phyloP scores from a whole-genome alignment of 2,888 invertebrate species.

The Chrysodeixis includens region DNA sequence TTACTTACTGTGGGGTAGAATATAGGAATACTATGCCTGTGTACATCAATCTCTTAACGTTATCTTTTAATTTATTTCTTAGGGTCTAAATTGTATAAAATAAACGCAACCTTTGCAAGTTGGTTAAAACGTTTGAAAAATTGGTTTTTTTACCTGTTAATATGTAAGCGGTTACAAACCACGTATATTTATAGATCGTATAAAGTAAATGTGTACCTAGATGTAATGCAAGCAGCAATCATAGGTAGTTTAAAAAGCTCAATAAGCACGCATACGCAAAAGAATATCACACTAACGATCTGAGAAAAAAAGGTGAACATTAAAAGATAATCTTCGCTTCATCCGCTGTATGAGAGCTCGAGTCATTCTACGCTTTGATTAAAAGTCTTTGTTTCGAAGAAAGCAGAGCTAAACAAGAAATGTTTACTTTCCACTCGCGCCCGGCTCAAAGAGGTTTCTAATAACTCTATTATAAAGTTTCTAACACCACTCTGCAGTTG shows the following conservation, averaged over 20 bases:
- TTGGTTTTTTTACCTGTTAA: too few species aligned
- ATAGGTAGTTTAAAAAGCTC: too few species aligned
- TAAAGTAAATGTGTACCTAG: too few species aligned
- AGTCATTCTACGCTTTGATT: conserved; percentile 48
- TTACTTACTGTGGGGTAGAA: neutral
- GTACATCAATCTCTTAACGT: too few species aligned
- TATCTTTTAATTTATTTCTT: too few species aligned
- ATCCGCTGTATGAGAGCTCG: conserved; percentile 22
- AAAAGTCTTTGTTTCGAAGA: conserved; percentile 59
- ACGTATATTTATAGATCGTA: too few species aligned
- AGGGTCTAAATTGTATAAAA: too few species aligned
- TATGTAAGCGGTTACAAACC: too few species aligned
- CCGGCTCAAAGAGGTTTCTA: conserved; percentile 60
- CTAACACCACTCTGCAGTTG: conserved; percentile 58
- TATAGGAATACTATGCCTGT: too few species aligned
- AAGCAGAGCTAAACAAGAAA: conserved; percentile 58
- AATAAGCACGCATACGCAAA: neutral
- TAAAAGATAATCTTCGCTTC: conserved; percentile 26
- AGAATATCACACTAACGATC: neutral
- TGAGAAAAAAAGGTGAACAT: neutral
- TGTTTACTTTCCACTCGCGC: conserved; percentile 66
- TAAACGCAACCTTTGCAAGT: too few species aligned
- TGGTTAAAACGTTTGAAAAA: too few species aligned
- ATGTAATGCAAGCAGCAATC: too few species aligned
- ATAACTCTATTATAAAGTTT: conserved; percentile 76